Percentiles rank a stretch among this genome's conserved stretches.
Evolutionary conservation across 2,888 invertebrate genomes (phyloP).

Genomic region (Harmothoe impar): DNA sequence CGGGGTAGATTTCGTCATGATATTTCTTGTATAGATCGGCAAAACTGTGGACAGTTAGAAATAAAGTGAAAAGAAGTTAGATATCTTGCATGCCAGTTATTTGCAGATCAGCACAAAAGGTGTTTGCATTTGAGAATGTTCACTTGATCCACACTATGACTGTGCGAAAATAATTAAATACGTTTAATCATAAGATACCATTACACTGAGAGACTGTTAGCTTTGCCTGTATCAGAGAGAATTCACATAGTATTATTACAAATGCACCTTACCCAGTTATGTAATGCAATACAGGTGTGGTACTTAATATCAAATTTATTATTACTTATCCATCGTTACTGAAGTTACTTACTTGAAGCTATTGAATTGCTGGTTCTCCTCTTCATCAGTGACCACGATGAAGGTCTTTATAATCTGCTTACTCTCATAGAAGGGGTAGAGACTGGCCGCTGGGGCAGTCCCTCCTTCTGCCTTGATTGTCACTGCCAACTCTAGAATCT

Average conservation of each 20-base stretch:
- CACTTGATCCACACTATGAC: no score
- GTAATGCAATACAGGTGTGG: no score
- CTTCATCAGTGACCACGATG: conserved; percentile 83
- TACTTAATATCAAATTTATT: no score
- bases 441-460: conserved; percentile 81
- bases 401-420: conserved; percentile 82
- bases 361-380: conserved; percentile 77
- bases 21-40: conserved; percentile 79
- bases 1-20: conserved; percentile 80
- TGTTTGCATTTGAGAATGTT: background rate
- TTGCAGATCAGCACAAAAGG: no score
- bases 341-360: conserved; percentile 61
- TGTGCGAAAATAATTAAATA: no score
- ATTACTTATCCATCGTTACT: no score
- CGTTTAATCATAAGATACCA: no score
- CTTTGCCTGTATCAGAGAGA: no score
- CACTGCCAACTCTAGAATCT: conserved; percentile 81
- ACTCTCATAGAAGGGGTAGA: conserved; percentile 80
- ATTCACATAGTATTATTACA: no score
- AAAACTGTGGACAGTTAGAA: conserved; percentile 74
- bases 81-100: background rate
- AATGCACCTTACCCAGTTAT: no score
- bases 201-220: no score
- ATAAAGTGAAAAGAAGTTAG: background rate
- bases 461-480: conserved; percentile 76